Evolutionary conservation across 2,113 vertebrate genomes (phyloP).

Genomic region (Tringa solitaria): DNA sequence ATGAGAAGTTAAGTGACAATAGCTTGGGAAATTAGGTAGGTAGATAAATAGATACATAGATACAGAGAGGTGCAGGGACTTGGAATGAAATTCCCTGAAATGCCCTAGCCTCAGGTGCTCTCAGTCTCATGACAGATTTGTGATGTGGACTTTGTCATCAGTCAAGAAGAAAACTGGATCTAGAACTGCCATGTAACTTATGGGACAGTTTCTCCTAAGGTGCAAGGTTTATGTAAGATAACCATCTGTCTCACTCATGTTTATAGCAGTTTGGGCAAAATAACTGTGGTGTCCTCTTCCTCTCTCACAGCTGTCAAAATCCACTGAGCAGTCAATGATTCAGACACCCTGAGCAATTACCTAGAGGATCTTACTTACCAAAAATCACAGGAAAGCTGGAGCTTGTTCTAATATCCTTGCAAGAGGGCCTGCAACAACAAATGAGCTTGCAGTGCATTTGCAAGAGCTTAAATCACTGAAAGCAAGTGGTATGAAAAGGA

Average conservation of each 20-base stretch:
- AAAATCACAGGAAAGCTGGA: neutral
- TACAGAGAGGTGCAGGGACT: neutral
- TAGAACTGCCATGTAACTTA: neutral
- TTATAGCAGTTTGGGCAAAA: neutral
- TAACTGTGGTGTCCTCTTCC: neutral
- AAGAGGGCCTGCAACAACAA: neutral
- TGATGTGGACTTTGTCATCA: neutral
- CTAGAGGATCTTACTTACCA: neutral
- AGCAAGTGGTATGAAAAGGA: neutral
- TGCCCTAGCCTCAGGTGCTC: neutral
- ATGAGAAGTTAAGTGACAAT: neutral
- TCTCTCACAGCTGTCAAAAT: neutral
- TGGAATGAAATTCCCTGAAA: neutral
- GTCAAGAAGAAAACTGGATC: constrained; percentile 18
- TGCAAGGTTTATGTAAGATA: constrained; percentile 29
- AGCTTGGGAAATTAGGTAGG: neutral
- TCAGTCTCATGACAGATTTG: neutral
- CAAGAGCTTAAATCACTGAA: neutral
- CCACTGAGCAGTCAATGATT: neutral
- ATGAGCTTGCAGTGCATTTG: neutral
- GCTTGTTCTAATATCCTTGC: neutral
- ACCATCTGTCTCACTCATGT: neutral
- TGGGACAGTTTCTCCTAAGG: neutral
- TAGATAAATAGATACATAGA: neutral
- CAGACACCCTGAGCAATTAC: neutral